Evolutionary conservation across 1,140 invertebrate genomes (phyloP).

Genomic region (Temnothorax curvispinosus): DNA sequence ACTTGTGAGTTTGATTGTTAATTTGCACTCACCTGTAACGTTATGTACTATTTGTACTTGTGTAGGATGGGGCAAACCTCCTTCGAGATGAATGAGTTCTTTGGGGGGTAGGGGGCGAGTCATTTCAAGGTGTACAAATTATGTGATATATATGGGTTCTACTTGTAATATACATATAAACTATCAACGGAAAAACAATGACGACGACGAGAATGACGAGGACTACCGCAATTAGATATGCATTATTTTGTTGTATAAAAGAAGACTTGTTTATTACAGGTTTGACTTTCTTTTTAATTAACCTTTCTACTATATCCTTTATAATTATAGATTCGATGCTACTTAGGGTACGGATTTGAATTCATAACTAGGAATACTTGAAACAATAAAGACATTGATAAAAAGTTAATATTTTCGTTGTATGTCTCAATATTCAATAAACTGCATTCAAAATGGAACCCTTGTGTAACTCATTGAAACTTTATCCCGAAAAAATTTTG

Average conservation of each 20-base stretch:
- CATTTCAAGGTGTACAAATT: slow-evolving; percentile 80
- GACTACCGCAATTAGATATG: slow-evolving; percentile 67
- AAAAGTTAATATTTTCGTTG: slow-evolving; percentile 69
- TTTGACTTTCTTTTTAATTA: slow-evolving; percentile 77
- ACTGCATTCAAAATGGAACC: slow-evolving; percentile 34
- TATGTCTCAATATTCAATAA: slow-evolving; percentile 74
- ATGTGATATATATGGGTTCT: slow-evolving; percentile 81
- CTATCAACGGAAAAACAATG: slow-evolving; percentile 65
- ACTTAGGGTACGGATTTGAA: slow-evolving; percentile 64
- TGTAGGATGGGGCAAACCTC: slow-evolving; percentile 62
- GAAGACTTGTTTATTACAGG: slow-evolving; percentile 77
- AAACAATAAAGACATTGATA: slow-evolving; percentile 68
- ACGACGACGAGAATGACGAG: slow-evolving; percentile 57
- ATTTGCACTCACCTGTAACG: slow-evolving; percentile 68
- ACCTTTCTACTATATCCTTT: slow-evolving; percentile 74
- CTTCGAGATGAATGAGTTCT: slow-evolving; percentile 25
- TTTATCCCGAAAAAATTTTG: neutral
- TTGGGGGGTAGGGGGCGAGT: slow-evolving; percentile 11
- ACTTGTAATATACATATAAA: slow-evolving; percentile 75
- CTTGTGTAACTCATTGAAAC: neutral
- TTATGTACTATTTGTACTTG: slow-evolving; percentile 79
- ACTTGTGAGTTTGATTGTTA: neutral
- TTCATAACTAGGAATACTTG: slow-evolving; percentile 67
- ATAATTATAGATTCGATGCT: slow-evolving; percentile 49
- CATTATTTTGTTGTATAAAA: slow-evolving; percentile 83